phyloP scores from a whole-genome alignment of 2,113 vertebrate species.

The Mesitornis unicolor region DNA sequence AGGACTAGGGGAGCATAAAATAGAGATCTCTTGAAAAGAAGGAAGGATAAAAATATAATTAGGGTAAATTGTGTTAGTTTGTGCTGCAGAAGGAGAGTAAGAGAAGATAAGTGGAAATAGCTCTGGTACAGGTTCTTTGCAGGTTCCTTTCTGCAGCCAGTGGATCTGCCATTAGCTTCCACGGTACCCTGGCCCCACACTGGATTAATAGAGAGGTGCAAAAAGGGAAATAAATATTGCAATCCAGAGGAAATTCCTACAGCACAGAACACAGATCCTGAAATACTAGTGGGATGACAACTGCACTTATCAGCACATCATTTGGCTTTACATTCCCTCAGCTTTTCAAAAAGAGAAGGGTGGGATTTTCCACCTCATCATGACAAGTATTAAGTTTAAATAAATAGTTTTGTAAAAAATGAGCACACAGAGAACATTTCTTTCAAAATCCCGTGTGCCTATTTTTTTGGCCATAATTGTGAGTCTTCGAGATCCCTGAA shows the following conservation, averaged over 20 bases:
- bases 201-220: not conserved
- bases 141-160: not conserved
- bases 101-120: not conserved
- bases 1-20: not conserved
- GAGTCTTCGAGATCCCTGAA: not conserved
- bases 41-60: not conserved
- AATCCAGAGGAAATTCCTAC: not conserved
- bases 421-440: not conserved
- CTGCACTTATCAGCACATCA: not conserved
- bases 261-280: not conserved
- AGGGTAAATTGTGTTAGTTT: not conserved
- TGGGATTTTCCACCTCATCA: not conserved
- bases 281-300: not conserved
- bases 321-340: not conserved
- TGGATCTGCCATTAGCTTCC: not conserved
- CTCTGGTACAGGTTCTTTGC: not conserved
- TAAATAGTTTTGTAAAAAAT: not conserved
- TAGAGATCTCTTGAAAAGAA: not conserved
- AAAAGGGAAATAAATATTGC: not conserved
- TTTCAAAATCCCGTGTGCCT: not conserved
- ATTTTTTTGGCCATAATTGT: not conserved
- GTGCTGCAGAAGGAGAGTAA: not conserved
- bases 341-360: not conserved
- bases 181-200: not conserved
- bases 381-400: not conserved